Evolutionary conservation across 2,113 vertebrate genomes (phyloP).

Genomic region (Osmerus mordax): DNA sequence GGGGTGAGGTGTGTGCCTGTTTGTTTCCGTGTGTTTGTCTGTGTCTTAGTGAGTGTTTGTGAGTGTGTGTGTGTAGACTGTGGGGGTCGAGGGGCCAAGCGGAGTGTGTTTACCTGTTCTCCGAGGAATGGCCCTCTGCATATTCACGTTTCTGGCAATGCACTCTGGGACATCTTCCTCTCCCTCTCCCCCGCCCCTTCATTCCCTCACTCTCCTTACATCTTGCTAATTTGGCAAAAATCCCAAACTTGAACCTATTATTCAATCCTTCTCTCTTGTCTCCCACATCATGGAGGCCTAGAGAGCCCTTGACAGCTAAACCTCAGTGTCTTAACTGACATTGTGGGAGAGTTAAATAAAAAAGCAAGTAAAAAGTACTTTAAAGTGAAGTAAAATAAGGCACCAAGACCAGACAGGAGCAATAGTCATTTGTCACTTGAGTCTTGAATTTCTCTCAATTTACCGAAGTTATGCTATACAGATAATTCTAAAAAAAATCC

Average conservation of each 20-base stretch:
- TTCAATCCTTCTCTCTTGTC: neutral
- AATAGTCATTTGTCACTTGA: neutral
- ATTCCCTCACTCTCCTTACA: neutral
- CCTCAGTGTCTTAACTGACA: neutral
- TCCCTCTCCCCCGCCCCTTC: neutral
- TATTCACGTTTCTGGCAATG: neutral
- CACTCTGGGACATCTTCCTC: neutral
- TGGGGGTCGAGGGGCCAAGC: neutral
- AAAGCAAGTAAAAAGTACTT: too few relatives aligned
- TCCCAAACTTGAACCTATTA: neutral
- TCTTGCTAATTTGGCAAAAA: neutral
- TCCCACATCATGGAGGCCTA: neutral
- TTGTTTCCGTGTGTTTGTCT: neutral
- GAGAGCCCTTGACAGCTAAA: neutral
- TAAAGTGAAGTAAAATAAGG: neutral
- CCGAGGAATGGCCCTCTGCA: neutral
- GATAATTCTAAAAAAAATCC: neutral
- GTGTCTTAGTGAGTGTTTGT: conserved; percentile 1
- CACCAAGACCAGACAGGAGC: neutral
- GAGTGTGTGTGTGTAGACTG: neutral
- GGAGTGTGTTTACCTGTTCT: conserved; percentile 1
- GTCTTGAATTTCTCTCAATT: too few relatives aligned
- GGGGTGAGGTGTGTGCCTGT: neutral
- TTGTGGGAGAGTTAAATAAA: neutral
- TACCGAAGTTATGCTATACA: too few relatives aligned